A percentile compares a stretch with the other conserved stretches of the same genome.
These are phyloP conservation scores for Xylota segnis DNA, from an alignment of 2,888 invertebrate species.

Conservation along the genomic window DNA sequence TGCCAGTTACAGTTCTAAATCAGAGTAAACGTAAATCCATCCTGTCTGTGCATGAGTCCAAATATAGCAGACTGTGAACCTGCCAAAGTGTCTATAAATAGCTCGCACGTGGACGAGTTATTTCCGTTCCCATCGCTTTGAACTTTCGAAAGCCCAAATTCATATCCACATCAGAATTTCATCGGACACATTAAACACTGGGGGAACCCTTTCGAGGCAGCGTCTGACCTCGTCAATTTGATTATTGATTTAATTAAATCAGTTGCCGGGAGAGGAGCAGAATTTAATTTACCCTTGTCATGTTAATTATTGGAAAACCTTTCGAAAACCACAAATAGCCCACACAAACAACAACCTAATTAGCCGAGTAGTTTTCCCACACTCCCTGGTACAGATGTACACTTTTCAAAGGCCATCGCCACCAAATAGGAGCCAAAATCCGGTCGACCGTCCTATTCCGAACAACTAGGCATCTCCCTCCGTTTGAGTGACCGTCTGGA, in stretches of 20 bases:
- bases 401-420: too few relatives aligned
- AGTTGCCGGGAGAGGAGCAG: not conserved
- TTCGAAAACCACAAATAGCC: constrained; percentile 43
- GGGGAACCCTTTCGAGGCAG: not conserved
- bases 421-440: too few relatives aligned
- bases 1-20: too few relatives aligned
- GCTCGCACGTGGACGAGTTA: not conserved
- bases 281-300: constrained; percentile 17
- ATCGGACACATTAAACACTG: not conserved
- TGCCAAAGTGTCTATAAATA: not conserved
- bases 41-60: not conserved
- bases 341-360: constrained; percentile 43
- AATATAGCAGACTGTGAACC: not conserved
- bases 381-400: not conserved
- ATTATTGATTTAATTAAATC: constrained; percentile 27
- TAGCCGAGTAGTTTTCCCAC: constrained; percentile 33
- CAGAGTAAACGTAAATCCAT: too few relatives aligned
- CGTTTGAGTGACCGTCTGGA: constrained; percentile 5
- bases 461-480: not conserved
- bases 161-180: not conserved
- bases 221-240: not conserved
- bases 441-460: too few relatives aligned
- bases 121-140: not conserved
- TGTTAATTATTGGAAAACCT: constrained; percentile 24
- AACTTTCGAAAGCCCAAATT: not conserved